A percentile compares a stretch with the other conserved stretches of the same genome.
phyloP scores from a whole-genome alignment of 2,113 vertebrate species.

The Recurvirostra avosetta region DNA sequence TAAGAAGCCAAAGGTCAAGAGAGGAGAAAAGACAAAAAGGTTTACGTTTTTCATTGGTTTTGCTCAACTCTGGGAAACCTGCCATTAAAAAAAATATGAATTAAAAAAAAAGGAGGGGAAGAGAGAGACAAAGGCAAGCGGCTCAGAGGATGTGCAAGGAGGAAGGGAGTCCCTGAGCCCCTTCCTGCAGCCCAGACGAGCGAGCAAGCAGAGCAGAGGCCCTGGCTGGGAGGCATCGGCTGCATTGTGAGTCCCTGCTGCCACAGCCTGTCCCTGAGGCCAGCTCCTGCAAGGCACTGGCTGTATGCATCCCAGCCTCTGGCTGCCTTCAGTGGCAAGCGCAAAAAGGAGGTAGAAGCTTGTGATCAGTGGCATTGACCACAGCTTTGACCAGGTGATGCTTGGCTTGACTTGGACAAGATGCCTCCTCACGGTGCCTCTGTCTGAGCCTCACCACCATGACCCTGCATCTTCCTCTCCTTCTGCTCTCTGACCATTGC shows the following conservation, averaged over 20 bases:
- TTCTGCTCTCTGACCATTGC: background rate
- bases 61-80: background rate
- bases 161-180: background rate
- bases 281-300: background rate
- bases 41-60: background rate
- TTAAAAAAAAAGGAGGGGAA: background rate
- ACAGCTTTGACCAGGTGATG: background rate
- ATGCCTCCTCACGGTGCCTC: background rate
- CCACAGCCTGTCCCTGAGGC: rapidly evolving
- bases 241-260: rapidly evolving
- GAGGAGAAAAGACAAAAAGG: background rate
- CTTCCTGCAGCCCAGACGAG: background rate
- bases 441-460: background rate
- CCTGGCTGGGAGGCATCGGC: background rate
- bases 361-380: background rate
- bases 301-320: background rate
- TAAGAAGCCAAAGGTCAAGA: background rate
- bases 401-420: background rate
- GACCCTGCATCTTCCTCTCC: background rate
- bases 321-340: background rate
- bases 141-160: rapidly evolving
- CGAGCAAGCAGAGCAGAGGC: background rate
- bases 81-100: background rate
- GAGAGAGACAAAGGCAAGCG: background rate
- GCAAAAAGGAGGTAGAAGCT: background rate